Evolutionary conservation across 2,113 vertebrate genomes (phyloP).

Genomic region (Antennarius striatus): DNA sequence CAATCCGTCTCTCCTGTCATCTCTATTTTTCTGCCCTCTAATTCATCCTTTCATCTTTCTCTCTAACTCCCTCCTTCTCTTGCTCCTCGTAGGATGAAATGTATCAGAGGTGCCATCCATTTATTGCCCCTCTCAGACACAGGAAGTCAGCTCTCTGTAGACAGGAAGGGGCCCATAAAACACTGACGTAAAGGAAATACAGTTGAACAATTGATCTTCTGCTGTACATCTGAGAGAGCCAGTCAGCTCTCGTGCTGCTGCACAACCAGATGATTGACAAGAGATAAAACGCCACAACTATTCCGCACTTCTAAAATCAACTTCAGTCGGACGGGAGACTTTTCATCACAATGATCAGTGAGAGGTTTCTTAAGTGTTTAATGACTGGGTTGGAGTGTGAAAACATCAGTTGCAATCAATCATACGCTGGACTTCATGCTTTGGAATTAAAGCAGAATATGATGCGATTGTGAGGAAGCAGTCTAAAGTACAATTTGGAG

Average conservation of each 20-base stretch:
- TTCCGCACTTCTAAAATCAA: neutral
- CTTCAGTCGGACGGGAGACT: neutral
- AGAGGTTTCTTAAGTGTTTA: neutral
- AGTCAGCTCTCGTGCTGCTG: slow-evolving; percentile 24
- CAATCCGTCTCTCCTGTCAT: slow-evolving; percentile 74
- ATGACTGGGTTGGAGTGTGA: neutral
- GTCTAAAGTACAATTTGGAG: neutral
- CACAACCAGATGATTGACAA: slow-evolving; percentile 28
- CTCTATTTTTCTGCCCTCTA: slow-evolving; percentile 72
- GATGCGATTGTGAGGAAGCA: neutral
- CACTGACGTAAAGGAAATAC: slow-evolving; percentile 78
- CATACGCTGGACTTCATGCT: neutral
- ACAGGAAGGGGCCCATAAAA: slow-evolving; percentile 79
- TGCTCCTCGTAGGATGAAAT: slow-evolving; percentile 64
- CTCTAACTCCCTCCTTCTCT: slow-evolving; percentile 51
- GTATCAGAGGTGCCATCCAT: slow-evolving; percentile 77
- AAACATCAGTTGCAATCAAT: neutral
- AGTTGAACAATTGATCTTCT: slow-evolving; percentile 73
- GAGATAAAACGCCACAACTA: slow-evolving; percentile 5
- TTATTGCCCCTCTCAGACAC: slow-evolving; percentile 73
- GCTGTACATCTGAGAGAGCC: slow-evolving; percentile 48
- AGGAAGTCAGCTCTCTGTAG: slow-evolving; percentile 75
- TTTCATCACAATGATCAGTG: neutral
- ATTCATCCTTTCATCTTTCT: slow-evolving; percentile 72
- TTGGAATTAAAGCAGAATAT: slow-evolving; percentile 1